Conservation (phyloP, 2,113 vertebrate genomes). For the Loxodonta africana region DNA sequence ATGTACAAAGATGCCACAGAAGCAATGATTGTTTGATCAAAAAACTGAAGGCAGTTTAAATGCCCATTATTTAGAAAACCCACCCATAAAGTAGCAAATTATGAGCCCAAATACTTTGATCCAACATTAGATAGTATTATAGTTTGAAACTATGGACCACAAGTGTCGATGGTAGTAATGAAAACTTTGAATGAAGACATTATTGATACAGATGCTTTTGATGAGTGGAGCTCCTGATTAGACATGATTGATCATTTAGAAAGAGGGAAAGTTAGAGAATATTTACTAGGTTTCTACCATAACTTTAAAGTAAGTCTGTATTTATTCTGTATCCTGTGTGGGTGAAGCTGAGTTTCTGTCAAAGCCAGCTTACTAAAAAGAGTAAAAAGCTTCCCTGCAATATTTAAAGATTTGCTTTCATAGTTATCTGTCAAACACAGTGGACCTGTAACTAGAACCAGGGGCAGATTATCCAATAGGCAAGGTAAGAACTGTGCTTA, state of each 20-base stretch:
- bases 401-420: conserved; percentile 7
- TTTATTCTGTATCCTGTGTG: not conserved
- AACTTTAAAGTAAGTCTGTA: not conserved
- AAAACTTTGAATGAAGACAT: not conserved
- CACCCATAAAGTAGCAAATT: not conserved
- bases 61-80: not conserved
- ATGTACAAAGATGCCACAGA: not conserved
- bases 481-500: too few species aligned
- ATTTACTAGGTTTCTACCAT: not conserved
- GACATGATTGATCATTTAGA: not conserved
- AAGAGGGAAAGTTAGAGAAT: not conserved
- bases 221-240: not conserved
- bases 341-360: not conserved
- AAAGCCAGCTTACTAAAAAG: conserved; percentile 5
- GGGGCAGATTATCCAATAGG: too few species aligned
- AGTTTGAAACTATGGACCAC: not conserved
- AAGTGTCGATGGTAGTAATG: not conserved
- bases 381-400: not conserved
- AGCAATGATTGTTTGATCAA: not conserved
- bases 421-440: not conserved
- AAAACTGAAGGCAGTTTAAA: not conserved
- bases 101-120: not conserved
- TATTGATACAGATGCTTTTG: not conserved
- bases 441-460: not conserved
- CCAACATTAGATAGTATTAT: not conserved